These are phyloP conservation scores for Thamnaconus septentrionalis DNA, from an alignment of 2,113 vertebrate genomes.

Conservation along the genomic window DNA sequence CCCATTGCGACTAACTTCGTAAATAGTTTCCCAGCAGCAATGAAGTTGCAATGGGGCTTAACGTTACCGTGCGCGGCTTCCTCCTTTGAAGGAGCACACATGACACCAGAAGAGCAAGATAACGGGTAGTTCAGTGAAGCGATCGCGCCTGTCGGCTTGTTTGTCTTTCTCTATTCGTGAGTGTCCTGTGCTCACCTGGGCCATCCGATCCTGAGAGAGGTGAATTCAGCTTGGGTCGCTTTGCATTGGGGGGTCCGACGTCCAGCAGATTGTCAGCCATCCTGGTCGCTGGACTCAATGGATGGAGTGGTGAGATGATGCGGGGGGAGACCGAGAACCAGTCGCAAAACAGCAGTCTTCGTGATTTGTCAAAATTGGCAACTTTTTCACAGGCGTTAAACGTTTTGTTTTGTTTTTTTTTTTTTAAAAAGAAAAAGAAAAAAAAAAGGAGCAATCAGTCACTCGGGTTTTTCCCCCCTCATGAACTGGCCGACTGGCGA, in stretches of 20 bases:
- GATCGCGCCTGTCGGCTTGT: not conserved
- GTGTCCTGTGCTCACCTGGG: slow-evolving; percentile 81
- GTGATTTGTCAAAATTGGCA: slow-evolving; percentile 2
- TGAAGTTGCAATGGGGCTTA: too few relatives aligned
- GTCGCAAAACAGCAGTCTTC: too few relatives aligned
- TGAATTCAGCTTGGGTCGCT: slow-evolving; percentile 93
- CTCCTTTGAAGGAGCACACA: too few relatives aligned
- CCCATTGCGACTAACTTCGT: too few relatives aligned
- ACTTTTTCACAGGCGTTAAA: slow-evolving; percentile 42
- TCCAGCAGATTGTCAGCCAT: slow-evolving; percentile 97
- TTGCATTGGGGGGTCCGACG: slow-evolving; percentile 90
- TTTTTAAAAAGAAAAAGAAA: too few relatives aligned
- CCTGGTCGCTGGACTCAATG: slow-evolving; percentile 35
- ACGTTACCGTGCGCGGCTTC: too few relatives aligned
- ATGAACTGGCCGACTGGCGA: slow-evolving; percentile 61
- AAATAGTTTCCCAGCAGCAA: too few relatives aligned
- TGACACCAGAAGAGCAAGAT: too few relatives aligned
- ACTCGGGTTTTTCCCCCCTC: not conserved
- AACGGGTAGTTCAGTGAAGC: not conserved
- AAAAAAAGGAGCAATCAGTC: too few relatives aligned
- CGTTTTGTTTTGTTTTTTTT: slow-evolving; percentile 40
- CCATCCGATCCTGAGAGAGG: slow-evolving; percentile 88
- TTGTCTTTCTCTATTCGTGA: not conserved
- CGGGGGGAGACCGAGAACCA: not conserved
- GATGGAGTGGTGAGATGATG: slow-evolving; percentile 29